Evolutionary conservation across 2,888 invertebrate species (phyloP).

Genomic region (Agapostemon virescens): DNA sequence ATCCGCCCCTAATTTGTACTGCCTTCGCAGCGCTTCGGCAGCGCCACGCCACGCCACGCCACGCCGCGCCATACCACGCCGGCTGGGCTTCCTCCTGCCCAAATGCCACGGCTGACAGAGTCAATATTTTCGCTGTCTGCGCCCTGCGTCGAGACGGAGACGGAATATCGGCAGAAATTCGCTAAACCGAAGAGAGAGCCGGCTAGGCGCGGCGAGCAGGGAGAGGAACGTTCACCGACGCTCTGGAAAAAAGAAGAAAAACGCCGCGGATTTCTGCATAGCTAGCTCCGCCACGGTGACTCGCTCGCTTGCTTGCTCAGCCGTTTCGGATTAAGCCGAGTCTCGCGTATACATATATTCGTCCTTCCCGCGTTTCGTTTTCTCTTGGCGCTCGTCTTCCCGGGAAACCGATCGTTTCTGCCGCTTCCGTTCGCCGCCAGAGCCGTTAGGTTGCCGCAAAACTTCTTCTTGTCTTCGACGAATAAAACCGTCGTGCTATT

Average conservation of each 20-base stretch:
- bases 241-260: constrained; percentile 18
- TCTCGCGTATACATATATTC: constrained; percentile 16
- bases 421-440: not conserved
- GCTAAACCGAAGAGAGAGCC: constrained; percentile 14
- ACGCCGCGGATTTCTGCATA: constrained; percentile 47
- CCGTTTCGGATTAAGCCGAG: constrained; percentile 57
- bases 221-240: constrained; percentile 15
- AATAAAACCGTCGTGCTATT: not conserved
- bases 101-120: constrained; percentile 49
- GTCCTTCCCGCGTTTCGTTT: constrained; percentile 1
- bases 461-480: not conserved
- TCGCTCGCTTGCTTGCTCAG: constrained; percentile 46
- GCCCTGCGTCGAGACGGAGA: constrained; percentile 29
- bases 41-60: not conserved
- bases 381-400: constrained; percentile 6
- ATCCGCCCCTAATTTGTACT: constrained; percentile 68
- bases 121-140: constrained; percentile 62
- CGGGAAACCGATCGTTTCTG: not conserved
- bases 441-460: not conserved
- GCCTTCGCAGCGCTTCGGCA: constrained; percentile 48
- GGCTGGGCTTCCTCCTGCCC: constrained; percentile 25
- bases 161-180: constrained; percentile 60
- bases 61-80: not conserved
- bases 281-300: constrained; percentile 33
- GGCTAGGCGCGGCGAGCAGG: not conserved